Evolutionary conservation across 2,888 invertebrate species (phyloP), one percentile per base, ranked within the genome.

Genomic region (Scaptomyza cyrtandrae): DNA sequence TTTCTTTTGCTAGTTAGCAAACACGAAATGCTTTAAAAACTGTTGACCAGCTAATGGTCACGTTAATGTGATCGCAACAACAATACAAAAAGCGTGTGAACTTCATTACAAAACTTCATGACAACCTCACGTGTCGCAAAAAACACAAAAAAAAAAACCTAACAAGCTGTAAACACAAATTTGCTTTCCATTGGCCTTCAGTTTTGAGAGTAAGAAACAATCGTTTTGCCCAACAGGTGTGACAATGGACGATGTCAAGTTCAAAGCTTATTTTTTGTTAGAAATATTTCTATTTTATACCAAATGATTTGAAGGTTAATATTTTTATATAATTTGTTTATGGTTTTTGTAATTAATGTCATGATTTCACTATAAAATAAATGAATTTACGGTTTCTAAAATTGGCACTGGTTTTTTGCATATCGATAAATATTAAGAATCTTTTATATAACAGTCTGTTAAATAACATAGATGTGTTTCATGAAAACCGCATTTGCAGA

Each of bases 51-150:
- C 60, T 50, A 65, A 57, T 71, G 77, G 65, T 49, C 71, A 59
- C 57, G 65, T 78, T 78, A 80, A 83, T 82, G 69, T 45, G 61
- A 52, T 44, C 67, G 68, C 63, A 67, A 68, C 55, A 67, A 71
- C 63, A 67, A 68, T 55, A 29, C 6, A 24, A 24, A 19, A 33
- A 49, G 9, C 86, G 78, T 82, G 86, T 86, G 81, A 82, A 82
- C 68, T 60, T 60, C 60, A 58, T 74, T 66, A 59, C 75, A 61
- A 71, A 72, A 85, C 50, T 37, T 39, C 39, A 14, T 10, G 10
- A 56, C 57, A 50, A 41, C 11, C 46, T 43, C 50, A 68, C 60
- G 59, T 60, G 57, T 48, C 19, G 56, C 46, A 45, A 54, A 53
- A 19, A 4, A 35, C 5, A 24, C 24, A 24, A 41, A 37, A 43